phyloP scores from a whole-genome alignment of 2,888 invertebrate genomes.

The Apamea crenata region DNA sequence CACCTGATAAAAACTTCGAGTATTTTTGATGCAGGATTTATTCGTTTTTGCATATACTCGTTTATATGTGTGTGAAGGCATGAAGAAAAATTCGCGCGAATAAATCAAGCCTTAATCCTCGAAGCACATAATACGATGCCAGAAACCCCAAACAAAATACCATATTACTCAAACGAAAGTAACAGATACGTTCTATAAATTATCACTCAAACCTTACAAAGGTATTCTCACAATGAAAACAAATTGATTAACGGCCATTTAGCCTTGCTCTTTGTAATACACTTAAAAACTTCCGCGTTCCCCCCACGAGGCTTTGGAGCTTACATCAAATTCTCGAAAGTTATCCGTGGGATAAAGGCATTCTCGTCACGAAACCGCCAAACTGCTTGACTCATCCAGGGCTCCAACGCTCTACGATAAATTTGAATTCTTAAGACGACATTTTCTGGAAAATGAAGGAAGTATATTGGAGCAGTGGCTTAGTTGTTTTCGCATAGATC shows the following conservation, averaged over 20 bases:
- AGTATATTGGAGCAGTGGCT: conserved; percentile 57
- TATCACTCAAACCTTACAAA: conserved; percentile 51
- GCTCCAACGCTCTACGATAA: conserved; percentile 73
- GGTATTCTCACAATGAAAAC: conserved; percentile 57
- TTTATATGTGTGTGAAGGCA: not conserved
- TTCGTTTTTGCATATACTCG: not conserved
- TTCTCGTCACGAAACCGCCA: conserved; percentile 83
- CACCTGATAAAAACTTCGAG: conserved; percentile 8
- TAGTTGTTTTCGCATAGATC: conserved; percentile 57
- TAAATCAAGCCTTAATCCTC: conserved; percentile 38
- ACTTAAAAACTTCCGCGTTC: conserved; percentile 70
- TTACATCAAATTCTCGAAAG: conserved; percentile 70
- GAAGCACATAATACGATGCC: not conserved
- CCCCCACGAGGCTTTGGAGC: conserved; percentile 52
- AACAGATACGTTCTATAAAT: conserved; percentile 41
- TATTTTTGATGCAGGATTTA: not conserved
- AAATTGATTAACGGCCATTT: conserved; percentile 66
- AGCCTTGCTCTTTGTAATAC: conserved; percentile 67
- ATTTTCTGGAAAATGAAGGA: conserved; percentile 74
- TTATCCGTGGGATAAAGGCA: conserved; percentile 70
- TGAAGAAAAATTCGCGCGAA: conserved; percentile 2
- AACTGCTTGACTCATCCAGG: conserved; percentile 81
- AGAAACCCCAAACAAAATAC: conserved; percentile 32
- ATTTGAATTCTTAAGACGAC: conserved; percentile 82
- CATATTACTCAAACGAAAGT: conserved; percentile 47